Percentiles rank a stretch among this genome's conserved stretches.
These are phyloP conservation scores for Standfussiana lucernea DNA, from an alignment of 2,888 invertebrate genomes.

Conservation along the genomic window DNA sequence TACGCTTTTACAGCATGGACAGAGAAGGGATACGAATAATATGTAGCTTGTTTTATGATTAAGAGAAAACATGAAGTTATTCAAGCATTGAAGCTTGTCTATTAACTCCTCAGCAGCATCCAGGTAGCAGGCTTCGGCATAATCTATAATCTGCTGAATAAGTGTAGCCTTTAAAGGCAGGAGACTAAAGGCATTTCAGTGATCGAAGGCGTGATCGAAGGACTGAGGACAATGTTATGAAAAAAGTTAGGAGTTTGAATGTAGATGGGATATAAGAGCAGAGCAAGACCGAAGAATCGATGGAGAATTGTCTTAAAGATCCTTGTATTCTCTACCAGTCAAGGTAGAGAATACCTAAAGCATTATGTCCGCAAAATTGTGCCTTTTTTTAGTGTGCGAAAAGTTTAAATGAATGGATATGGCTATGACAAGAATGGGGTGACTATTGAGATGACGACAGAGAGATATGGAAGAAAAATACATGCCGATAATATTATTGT, in stretches of 20 bases:
- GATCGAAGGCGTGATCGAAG: not conserved
- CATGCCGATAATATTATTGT: not conserved
- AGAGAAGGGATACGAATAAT: not conserved
- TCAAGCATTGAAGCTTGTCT: not conserved
- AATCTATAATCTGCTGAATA: not conserved
- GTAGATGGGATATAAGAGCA: not conserved
- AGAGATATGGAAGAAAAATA: not conserved
- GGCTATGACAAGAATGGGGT: not conserved
- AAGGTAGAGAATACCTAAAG: not conserved
- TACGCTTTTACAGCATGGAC: not conserved
- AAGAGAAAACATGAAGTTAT: too few species aligned
- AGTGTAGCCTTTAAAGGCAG: not conserved
- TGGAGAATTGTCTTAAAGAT: not conserved
- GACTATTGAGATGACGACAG: not conserved
- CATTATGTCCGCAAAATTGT: not conserved
- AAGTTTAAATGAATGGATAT: not conserved
- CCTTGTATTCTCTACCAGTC: too few species aligned
- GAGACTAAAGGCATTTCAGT: not conserved
- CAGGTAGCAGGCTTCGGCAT: not conserved
- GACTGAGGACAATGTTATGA: not conserved
- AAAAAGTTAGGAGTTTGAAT: not conserved
- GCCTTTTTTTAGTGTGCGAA: not conserved
- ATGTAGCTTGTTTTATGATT: not conserved
- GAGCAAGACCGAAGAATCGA: not conserved
- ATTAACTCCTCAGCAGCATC: not conserved